Base-by-base conservation (phyloP, 2,113 vertebrate species). In the Sterrhoptilus dennistouni region DNA sequence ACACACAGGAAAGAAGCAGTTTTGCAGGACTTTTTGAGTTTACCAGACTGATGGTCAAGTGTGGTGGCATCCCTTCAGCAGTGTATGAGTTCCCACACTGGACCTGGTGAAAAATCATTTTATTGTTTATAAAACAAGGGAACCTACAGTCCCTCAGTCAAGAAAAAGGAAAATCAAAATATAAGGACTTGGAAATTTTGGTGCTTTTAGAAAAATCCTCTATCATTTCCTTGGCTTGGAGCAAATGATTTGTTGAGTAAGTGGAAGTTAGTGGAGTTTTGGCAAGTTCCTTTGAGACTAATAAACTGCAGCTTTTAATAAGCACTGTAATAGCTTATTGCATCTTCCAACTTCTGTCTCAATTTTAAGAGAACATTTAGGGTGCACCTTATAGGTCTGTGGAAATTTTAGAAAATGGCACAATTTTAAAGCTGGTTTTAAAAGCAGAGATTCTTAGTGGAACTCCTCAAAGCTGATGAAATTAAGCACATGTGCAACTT, bases 301-400 rank as follows among this genome's bases (percentile, higher is more conserved):
- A 94, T 86, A 85, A 92, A 83, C 31, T 72, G 36, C 61, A 60
- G 57, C 45, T 93, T 83, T 76, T 93, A 69, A 74, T 91, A 80
- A 70, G 40, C 38, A 45, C 53, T 83, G 1, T 79, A 40, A 20
- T 25, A 89, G 12, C 36, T 93, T 70, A 85, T 76, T 57, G 33
- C 5, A 4, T 77, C 35, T 84, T 87, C 40, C 40, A 71, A 8
- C 7, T 80, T 69, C n/a, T 83, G 25, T 69, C 21, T 71, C 54
- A 42, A 16, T 77, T 78, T 83, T 72, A 70, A 71, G 70, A 71
- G 49, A 65, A 78, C 16, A 14, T 4, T 72, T 60, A 52, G 22
- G 8, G 10, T 83, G 17, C 24, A 71, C 24, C 68, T 85, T 85
- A 33, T 63, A 82, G 20, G 20, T 83, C 18, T 36, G 9, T 68